Percentiles rank a stretch among this genome's conserved stretches.
phyloP scores from a whole-genome alignment of 1,140 invertebrate genomes.

The Orius laevigatus region DNA sequence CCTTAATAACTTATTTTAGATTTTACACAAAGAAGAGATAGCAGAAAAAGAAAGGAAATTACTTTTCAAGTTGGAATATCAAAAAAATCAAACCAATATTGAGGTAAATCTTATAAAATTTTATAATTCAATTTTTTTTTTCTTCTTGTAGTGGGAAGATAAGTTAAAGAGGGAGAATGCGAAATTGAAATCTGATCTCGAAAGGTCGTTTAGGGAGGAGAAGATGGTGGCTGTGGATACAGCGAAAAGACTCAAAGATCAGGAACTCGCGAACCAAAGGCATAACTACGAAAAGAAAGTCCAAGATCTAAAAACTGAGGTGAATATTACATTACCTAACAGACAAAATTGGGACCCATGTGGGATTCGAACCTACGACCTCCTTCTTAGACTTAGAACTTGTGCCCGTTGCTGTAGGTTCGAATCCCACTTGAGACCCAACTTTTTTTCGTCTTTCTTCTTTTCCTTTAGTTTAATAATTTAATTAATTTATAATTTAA shows the following conservation, averaged over 20 bases:
- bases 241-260: constrained; percentile 29
- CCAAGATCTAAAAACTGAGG: constrained; percentile 35
- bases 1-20: too few relatives aligned
- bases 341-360: neutral
- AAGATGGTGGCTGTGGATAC: constrained; percentile 36
- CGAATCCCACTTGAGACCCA: too few relatives aligned
- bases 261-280: constrained; percentile 31
- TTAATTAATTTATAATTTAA: constrained; percentile 9
- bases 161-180: constrained; percentile 29
- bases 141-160: constrained; percentile 27
- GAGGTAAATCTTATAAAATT: constrained; percentile 29
- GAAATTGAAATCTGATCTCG: constrained; percentile 40
- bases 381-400: too few relatives aligned
- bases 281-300: constrained; percentile 35
- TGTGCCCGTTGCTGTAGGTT: too few relatives aligned
- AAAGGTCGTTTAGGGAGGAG: constrained; percentile 39
- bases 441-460: too few relatives aligned
- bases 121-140: constrained; percentile 18
- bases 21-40: constrained; percentile 26
- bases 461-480: too few relatives aligned
- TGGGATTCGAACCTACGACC: too few relatives aligned
- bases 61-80: constrained; percentile 34
- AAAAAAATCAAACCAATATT: constrained; percentile 38
- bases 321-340: constrained; percentile 19
- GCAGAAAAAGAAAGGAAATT: constrained; percentile 34